These are phyloP conservation scores for Phengaris alcon DNA, from an alignment of 2,888 invertebrate genomes.

Conservation along the genomic window DNA sequence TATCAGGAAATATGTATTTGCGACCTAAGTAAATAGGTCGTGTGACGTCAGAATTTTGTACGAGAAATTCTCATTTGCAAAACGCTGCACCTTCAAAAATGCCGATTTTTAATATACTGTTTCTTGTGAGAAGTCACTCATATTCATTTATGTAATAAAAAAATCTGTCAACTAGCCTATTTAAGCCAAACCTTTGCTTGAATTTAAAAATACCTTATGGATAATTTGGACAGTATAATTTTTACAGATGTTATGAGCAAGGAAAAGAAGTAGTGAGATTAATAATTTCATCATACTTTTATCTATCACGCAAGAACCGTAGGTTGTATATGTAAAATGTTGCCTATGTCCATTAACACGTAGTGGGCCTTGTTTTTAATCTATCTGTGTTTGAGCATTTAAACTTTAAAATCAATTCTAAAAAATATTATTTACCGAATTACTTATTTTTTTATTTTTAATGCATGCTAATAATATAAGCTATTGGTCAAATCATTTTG, in stretches of 20 bases:
- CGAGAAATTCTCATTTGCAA: too few relatives aligned
- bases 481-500: background rate
- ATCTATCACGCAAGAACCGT: background rate
- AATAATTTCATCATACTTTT: too few relatives aligned
- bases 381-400: background rate
- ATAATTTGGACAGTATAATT: conserved; percentile 1
- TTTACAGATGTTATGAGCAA: background rate
- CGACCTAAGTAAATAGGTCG: too few relatives aligned
- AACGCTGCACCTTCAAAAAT: too few relatives aligned
- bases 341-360: too few relatives aligned
- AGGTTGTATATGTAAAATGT: too few relatives aligned
- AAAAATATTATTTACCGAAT: conserved; percentile 2
- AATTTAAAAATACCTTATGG: background rate
- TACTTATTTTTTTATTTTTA: background rate
- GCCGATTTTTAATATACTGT: too few relatives aligned
- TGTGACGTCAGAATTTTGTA: too few relatives aligned
- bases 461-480: background rate
- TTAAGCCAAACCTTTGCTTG: background rate
- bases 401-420: background rate
- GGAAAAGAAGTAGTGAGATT: background rate
- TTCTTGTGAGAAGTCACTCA: too few relatives aligned
- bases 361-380: background rate
- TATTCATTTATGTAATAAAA: too few relatives aligned
- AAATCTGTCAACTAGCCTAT: too few relatives aligned
- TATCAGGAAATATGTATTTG: too few relatives aligned